Conservation (phyloP, 1,140 invertebrate species). For the Aphidius ervi region DNA sequence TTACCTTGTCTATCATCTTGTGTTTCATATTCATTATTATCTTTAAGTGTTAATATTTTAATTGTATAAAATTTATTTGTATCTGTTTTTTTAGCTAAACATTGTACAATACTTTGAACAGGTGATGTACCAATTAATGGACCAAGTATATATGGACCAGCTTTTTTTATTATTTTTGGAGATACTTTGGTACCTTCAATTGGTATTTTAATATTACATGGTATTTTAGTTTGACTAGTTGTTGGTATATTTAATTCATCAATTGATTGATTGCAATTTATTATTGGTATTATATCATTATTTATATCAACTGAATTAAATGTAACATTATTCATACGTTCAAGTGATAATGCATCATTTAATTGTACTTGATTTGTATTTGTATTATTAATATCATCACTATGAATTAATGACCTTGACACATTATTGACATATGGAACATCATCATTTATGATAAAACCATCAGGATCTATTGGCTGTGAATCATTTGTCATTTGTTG, state of each 20-base stretch:
- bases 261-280: too few species aligned
- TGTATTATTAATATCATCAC: background rate
- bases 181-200: conserved; percentile 37
- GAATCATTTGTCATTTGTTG: conserved; percentile 15
- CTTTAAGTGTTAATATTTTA: conserved; percentile 63
- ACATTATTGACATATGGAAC: conserved; percentile 14
- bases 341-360: too few species aligned
- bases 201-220: conserved; percentile 25
- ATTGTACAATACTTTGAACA: conserved; percentile 76
- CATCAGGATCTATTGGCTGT: conserved; percentile 11
- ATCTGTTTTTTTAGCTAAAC: conserved; percentile 68
- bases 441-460: conserved; percentile 15
- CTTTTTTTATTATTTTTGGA: conserved; percentile 53
- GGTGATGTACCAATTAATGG: conserved; percentile 71
- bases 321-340: too few species aligned
- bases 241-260: too few species aligned
- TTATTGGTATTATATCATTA: too few species aligned
- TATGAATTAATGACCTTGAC: background rate
- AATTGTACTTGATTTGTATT: background rate
- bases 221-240: too few species aligned
- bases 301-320: too few species aligned
- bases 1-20: conserved; percentile 78
- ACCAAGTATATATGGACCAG: conserved; percentile 69
- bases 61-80: conserved; percentile 74
- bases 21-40: conserved; percentile 61